Conservation (phyloP, 2,888 invertebrate genomes). For the Dioctria rufipes region DNA sequence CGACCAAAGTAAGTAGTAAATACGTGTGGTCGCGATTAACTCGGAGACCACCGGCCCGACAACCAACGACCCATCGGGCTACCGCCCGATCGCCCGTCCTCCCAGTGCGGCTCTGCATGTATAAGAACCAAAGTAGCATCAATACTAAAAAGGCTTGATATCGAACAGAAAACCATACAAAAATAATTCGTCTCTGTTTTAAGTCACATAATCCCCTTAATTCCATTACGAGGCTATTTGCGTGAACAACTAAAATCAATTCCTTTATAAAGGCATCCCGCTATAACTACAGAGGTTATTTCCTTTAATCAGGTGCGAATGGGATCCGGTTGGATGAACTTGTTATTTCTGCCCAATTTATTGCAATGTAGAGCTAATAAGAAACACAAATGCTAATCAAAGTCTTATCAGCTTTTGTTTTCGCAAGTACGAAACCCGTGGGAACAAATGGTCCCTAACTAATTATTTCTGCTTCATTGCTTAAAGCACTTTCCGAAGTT, state of each 20-base stretch:
- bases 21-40: too few relatives aligned
- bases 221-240: too few relatives aligned
- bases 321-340: constrained; percentile 3
- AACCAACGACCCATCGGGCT: too few relatives aligned
- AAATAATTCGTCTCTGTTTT: too few relatives aligned
- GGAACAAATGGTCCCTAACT: constrained; percentile 30
- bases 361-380: constrained; percentile 21
- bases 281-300: neutral
- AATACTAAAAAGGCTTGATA: too few relatives aligned
- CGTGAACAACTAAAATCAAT: neutral
- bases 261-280: neutral
- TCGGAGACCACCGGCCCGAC: too few relatives aligned
- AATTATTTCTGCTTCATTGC: constrained; percentile 15
- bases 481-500: constrained; percentile 1
- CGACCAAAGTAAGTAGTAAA: too few relatives aligned
- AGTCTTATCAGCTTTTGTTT: constrained; percentile 22
- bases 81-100: too few relatives aligned
- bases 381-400: constrained; percentile 26
- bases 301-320: constrained; percentile 32
- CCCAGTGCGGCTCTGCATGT: too few relatives aligned
- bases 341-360: constrained; percentile 28
- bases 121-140: too few relatives aligned
- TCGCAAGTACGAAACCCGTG: constrained; percentile 8
- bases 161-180: too few relatives aligned
- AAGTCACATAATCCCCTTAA: too few relatives aligned